Percentiles rank a stretch among this genome's conserved stretches.
Conservation (phyloP, 2,888 invertebrate genomes). For the Dicyrtoma fusca region DNA sequence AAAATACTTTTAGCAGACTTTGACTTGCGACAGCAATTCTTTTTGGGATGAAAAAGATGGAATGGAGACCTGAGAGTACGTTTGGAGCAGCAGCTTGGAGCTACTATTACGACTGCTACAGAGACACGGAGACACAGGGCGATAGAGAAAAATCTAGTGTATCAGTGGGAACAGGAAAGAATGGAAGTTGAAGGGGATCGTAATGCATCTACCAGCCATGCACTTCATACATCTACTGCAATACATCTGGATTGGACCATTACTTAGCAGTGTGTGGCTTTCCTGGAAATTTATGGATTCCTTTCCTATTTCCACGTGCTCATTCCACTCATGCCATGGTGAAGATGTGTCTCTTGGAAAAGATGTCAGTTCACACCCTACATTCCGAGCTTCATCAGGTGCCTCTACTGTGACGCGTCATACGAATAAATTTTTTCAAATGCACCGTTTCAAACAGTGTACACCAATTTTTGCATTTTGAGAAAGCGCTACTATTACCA, state of each 20-base stretch:
- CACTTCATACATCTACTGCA: background rate
- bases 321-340: conserved; percentile 1
- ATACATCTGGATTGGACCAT: conserved; percentile 19
- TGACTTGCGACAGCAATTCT: conserved; percentile 28
- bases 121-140: background rate
- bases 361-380: background rate
- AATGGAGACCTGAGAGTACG: background rate
- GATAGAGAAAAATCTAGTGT: background rate
- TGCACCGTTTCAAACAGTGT: too few species aligned
- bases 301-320: background rate
- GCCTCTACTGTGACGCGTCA: too few species aligned
- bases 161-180: background rate
- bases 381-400: too few species aligned
- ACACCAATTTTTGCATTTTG: too few species aligned
- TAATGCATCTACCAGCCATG: background rate
- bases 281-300: conserved; percentile 23
- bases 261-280: conserved; percentile 12
- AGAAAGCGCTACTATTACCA: too few species aligned
- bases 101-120: too few species aligned
- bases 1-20: conserved; percentile 24
- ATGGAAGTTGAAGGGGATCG: background rate
- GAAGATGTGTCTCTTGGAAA: conserved; percentile 1
- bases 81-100: too few species aligned
- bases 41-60: conserved; percentile 6
- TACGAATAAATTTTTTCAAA: too few species aligned